Evolutionary conservation across 2,113 vertebrate species (phyloP).

Genomic region (Lipophrys pholis): DNA sequence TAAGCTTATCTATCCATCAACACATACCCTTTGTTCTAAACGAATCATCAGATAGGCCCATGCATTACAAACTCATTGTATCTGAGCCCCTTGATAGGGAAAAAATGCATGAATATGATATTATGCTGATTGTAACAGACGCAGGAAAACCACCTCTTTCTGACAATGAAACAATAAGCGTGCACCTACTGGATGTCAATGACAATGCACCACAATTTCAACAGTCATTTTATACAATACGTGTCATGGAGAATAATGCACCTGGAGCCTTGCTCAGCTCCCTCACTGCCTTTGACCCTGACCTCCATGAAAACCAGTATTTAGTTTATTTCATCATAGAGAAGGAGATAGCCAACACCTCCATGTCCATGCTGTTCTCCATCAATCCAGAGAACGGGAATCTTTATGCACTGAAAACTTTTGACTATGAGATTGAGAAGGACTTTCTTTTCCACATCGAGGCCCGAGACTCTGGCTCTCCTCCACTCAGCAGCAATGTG

Average conservation of each 20-base stretch:
- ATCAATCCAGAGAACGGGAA: slow-evolving; percentile 84
- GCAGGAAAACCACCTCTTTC: slow-evolving; percentile 61
- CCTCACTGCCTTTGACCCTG: slow-evolving; percentile 71
- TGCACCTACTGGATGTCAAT: slow-evolving; percentile 69
- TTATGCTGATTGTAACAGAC: slow-evolving; percentile 69
- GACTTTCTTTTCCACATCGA: slow-evolving; percentile 78
- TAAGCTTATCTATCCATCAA: slow-evolving; percentile 77
- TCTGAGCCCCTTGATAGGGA: slow-evolving; percentile 73
- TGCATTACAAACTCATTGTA: slow-evolving; percentile 79
- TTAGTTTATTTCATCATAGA: slow-evolving; percentile 72
- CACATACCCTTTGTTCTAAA: slow-evolving; percentile 77
- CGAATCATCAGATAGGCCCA: slow-evolving; percentile 62
- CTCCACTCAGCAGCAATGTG: slow-evolving; percentile 80
- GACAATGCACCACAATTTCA: slow-evolving; percentile 70
- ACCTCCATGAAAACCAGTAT: slow-evolving; percentile 71
- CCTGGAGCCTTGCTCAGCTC: slow-evolving; percentile 68
- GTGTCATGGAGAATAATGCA: slow-evolving; percentile 70
- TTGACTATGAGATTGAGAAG: slow-evolving; percentile 80
- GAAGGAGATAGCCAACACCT: slow-evolving; percentile 60
- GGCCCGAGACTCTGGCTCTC: slow-evolving; percentile 77
- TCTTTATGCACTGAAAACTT: slow-evolving; percentile 76
- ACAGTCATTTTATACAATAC: slow-evolving; percentile 63
- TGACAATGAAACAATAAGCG: slow-evolving; percentile 72
- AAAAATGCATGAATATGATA: slow-evolving; percentile 61
- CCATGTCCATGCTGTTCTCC: slow-evolving; percentile 84